Conservation (phyloP, 2,888 invertebrate species). For the Creontiades dilutus region DNA sequence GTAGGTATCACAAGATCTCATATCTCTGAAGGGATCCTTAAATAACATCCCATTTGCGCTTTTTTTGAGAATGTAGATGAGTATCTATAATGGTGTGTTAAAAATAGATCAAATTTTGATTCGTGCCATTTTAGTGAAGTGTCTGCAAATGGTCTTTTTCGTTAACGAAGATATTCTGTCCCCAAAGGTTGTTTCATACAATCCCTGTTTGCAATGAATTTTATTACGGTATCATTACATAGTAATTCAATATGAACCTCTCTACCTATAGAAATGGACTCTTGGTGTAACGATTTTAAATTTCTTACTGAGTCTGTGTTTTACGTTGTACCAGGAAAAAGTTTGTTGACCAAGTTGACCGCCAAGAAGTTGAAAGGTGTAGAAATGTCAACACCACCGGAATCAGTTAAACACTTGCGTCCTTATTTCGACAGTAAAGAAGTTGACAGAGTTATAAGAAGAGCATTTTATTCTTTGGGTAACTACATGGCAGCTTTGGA, state of each 20-base stretch:
- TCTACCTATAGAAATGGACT: not conserved
- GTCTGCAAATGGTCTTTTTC: not conserved
- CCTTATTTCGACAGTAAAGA: constrained; percentile 78
- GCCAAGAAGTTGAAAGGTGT: constrained; percentile 77
- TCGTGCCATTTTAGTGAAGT: too few species aligned
- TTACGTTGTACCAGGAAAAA: constrained; percentile 78
- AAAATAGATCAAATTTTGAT: too few species aligned
- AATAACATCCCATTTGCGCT: too few species aligned
- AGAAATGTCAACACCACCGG: constrained; percentile 78
- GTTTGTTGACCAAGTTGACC: constrained; percentile 78
- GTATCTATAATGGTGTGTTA: too few species aligned
- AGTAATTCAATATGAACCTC: not conserved
- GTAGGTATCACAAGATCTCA: too few species aligned
- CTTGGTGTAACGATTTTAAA: not conserved
- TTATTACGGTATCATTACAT: not conserved
- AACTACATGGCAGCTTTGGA: constrained; percentile 80
- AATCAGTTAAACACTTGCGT: constrained; percentile 78
- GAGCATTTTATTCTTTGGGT: constrained; percentile 79
- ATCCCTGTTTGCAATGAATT: not conserved
- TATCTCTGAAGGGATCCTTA: too few species aligned
- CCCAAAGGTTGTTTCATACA: not conserved
- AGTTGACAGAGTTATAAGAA: constrained; percentile 77
- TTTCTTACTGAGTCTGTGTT: not conserved
- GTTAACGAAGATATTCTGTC: not conserved
- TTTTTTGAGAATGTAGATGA: too few species aligned